A percentile compares a stretch with the other conserved stretches of the same genome.
phyloP scores from a whole-genome alignment of 2,113 vertebrate species.

The Dromaius novaehollandiae region DNA sequence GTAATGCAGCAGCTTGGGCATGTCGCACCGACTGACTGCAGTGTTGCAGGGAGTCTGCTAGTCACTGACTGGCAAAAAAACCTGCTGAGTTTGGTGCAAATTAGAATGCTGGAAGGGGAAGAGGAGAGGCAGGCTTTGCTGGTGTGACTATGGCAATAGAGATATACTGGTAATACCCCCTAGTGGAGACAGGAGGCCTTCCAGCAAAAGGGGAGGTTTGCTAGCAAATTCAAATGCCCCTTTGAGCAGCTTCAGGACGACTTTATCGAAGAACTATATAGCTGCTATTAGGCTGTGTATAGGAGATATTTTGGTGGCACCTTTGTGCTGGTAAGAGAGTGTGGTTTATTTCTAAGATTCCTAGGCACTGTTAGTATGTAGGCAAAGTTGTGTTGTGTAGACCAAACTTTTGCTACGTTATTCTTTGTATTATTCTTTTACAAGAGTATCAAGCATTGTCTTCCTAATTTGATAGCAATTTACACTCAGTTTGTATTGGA shows the following conservation, averaged over 20 bases:
- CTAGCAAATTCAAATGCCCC: background rate
- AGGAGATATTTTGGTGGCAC: background rate
- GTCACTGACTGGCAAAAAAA: background rate
- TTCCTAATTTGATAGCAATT: background rate
- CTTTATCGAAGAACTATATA: background rate
- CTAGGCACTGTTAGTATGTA: background rate
- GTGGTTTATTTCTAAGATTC: background rate
- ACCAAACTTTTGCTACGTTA: background rate
- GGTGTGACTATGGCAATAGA: background rate
- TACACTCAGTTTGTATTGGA: background rate
- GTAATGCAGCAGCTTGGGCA: fast-evolving
- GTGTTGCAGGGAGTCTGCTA: background rate
- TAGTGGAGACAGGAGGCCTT: constrained; percentile 46
- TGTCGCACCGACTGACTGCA: fast-evolving
- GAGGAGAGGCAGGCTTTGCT: background rate
- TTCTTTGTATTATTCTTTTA: background rate
- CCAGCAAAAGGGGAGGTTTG: background rate
- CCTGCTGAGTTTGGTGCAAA: background rate
- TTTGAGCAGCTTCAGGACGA: background rate
- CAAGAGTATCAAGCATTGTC: background rate
- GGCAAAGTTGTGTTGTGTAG: background rate
- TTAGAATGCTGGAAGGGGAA: background rate
- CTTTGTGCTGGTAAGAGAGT: background rate
- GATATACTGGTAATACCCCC: constrained; percentile 55
- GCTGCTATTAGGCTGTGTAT: background rate